These are phyloP conservation scores for Dione juno DNA, from an alignment of 2,888 invertebrate genomes.

Conservation along the genomic window DNA sequence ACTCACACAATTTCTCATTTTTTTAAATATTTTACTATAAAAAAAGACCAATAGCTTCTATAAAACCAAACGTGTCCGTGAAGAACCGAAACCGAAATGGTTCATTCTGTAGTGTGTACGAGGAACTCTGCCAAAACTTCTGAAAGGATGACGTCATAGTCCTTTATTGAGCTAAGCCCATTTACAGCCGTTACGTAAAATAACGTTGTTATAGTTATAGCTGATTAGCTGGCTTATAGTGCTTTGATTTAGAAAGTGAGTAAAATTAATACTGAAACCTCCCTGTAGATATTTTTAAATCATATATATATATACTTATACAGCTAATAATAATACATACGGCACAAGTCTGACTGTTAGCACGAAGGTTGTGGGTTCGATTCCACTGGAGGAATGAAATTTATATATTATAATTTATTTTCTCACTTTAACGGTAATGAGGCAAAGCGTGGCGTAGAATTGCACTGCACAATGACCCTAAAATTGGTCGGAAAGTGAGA, in stretches of 20 bases:
- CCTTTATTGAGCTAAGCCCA: constrained; percentile 22
- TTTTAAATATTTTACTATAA: neutral
- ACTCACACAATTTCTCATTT: neutral
- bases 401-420: too few relatives aligned
- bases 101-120: constrained; percentile 10
- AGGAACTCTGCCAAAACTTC: constrained; percentile 15
- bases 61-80: neutral
- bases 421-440: neutral
- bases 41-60: neutral
- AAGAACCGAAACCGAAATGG: constrained; percentile 14
- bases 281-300: too few relatives aligned
- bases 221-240: too few relatives aligned
- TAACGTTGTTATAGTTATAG: constrained; percentile 3
- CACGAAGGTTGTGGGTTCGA: too few relatives aligned
- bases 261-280: too few relatives aligned
- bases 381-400: too few relatives aligned
- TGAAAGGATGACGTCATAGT: constrained; percentile 22
- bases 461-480: neutral
- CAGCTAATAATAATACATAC: too few relatives aligned
- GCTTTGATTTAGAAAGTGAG: too few relatives aligned
- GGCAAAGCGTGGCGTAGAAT: neutral
- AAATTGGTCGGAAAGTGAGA: neutral
- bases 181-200: constrained; percentile 16
- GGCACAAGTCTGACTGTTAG: too few relatives aligned
- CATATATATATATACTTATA: too few relatives aligned